A percentile compares a stretch with the other conserved stretches of the same genome.
These are phyloP conservation scores for Rhynchotus rufescens DNA, from an alignment of 2,797 vertebrate species.

Conservation along the genomic window DNA sequence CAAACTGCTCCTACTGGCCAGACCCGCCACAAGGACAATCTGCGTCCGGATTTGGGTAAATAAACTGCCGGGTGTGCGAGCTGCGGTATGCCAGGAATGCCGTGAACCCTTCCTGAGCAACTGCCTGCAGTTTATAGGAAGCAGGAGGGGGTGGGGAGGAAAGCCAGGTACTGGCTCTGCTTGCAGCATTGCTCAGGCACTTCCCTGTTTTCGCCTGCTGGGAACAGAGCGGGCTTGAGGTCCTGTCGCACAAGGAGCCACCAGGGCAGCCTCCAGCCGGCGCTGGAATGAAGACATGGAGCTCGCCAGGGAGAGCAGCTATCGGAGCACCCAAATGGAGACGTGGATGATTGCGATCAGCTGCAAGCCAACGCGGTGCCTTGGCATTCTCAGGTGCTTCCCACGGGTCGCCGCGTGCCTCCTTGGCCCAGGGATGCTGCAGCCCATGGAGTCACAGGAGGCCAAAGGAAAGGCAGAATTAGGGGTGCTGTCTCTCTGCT, in stretches of 20 bases:
- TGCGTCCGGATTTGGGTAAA: not conserved
- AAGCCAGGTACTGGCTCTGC: not conserved
- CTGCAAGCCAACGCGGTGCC: no score
- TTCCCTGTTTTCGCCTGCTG: not conserved
- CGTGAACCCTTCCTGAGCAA: not conserved
- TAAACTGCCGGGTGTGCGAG: conserved; percentile 26
- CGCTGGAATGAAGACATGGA: not conserved
- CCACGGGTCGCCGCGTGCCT: no score
- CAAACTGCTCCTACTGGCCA: not conserved
- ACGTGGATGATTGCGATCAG: no score
- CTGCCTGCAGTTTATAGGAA: not conserved
- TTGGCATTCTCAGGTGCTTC: no score
- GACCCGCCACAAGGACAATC: not conserved
- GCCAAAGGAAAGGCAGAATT: no score
- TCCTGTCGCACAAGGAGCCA: not conserved
- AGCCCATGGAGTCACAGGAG: no score
- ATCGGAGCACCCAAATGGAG: not conserved
- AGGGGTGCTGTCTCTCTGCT: no score
- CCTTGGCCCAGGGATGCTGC: no score
- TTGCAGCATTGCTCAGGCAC: not conserved
- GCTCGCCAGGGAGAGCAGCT: not conserved
- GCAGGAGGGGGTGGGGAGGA: not conserved
- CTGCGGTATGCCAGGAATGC: conserved; percentile 61
- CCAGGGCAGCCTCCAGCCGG: not conserved
- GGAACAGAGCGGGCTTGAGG: not conserved